phyloP scores from a whole-genome alignment of 92 coral and sea anemone species.

The Ricordea florida region DNA sequence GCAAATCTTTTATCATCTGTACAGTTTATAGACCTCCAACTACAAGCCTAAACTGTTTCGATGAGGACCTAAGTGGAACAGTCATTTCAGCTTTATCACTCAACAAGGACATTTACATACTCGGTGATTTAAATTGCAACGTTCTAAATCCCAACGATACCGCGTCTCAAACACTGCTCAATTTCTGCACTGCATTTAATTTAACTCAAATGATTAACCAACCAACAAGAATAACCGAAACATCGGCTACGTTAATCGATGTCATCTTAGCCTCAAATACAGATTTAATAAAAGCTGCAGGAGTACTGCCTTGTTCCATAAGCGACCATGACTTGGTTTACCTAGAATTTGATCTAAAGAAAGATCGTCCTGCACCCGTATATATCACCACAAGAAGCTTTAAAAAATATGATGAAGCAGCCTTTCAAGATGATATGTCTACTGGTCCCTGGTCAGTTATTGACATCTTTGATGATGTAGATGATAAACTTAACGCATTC shows the following conservation, averaged over 20 bases:
- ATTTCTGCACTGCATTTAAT: slow-evolving; percentile 7
- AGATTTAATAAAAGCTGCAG: slow-evolving; percentile 4
- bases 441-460: slow-evolving; percentile 4
- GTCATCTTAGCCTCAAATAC: slow-evolving; percentile 6
- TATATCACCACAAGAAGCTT: neutral
- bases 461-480: slow-evolving; percentile 7
- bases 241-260: slow-evolving; percentile 11
- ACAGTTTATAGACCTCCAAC: slow-evolving; percentile 24
- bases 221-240: slow-evolving; percentile 14
- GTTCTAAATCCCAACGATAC: neutral
- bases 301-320: slow-evolving; percentile 1
- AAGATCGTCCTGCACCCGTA: too few relatives aligned
- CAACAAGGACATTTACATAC: neutral
- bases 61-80: slow-evolving; percentile 4
- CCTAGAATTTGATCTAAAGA: neutral
- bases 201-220: slow-evolving; percentile 17
- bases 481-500: slow-evolving; percentile 5
- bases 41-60: neutral
- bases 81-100: neutral
- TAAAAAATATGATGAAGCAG: neutral
- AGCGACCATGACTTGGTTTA: slow-evolving; percentile 28
- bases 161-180: neutral
- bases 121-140: slow-evolving; percentile 29
- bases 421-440: neutral
- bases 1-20: slow-evolving; percentile 6